Percentiles rank a stretch among this genome's conserved stretches.
These are phyloP conservation scores for Petrocephalus schoutedeni DNA, from an alignment of 2,797 vertebrate species.

Conservation along the genomic window DNA sequence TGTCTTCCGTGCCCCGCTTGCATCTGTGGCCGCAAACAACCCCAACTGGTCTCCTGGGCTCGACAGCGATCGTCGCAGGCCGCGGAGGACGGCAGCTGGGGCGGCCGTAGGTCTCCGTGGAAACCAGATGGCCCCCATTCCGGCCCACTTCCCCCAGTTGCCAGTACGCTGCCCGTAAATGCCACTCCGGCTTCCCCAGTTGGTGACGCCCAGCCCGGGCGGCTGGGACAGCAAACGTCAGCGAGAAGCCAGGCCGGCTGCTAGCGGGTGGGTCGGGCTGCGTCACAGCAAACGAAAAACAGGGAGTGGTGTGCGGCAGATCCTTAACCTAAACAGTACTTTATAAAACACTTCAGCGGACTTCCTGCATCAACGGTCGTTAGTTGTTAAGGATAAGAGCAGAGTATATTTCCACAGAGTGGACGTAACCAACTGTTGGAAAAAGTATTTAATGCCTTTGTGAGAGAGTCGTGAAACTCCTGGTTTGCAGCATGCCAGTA, in stretches of 20 bases:
- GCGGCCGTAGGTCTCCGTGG: not conserved
- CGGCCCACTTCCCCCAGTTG: not conserved
- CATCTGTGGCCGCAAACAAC: not conserved
- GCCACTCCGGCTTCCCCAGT: not conserved
- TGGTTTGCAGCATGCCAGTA: not conserved
- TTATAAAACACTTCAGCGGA: not conserved
- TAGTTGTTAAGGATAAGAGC: not conserved
- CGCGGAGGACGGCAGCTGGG: not conserved
- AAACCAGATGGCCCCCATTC: conserved; percentile 1
- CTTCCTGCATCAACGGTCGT: not conserved
- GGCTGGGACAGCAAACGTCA: not conserved
- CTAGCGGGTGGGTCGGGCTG: not conserved
- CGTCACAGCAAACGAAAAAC: not conserved
- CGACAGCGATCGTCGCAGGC: not conserved
- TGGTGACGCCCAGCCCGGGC: not conserved
- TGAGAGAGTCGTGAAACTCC: not conserved
- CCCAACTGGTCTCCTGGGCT: not conserved
- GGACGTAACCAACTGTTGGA: not conserved
- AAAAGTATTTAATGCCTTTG: not conserved
- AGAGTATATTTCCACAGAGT: not conserved
- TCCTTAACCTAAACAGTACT: not conserved
- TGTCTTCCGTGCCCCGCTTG: not conserved
- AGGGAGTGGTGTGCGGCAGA: not conserved
- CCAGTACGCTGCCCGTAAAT: not conserved
- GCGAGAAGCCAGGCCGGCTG: not conserved